Percentiles rank a stretch among this genome's conserved stretches.
phyloP scores from a whole-genome alignment of 2,113 vertebrate genomes.

The Riparia riparia region DNA sequence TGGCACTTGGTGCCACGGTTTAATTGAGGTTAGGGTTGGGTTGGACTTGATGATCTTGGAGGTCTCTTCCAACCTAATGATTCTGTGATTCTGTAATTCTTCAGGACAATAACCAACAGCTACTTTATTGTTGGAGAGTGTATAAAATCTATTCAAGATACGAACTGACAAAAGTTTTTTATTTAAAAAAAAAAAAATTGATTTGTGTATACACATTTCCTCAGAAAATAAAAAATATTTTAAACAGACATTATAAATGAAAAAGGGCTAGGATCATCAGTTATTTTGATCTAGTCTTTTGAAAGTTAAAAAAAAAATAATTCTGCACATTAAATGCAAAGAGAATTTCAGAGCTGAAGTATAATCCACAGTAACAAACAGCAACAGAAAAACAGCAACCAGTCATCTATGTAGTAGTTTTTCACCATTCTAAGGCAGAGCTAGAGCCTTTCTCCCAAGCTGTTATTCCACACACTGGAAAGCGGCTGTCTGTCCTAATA shows the following conservation, averaged over 20 bases:
- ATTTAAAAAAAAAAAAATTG: slow-evolving; percentile 8
- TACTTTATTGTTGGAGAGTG: slow-evolving; percentile 49
- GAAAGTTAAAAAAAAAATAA: neutral
- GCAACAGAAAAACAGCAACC: neutral
- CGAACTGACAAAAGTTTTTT: slow-evolving; percentile 50
- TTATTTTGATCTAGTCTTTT: slow-evolving; percentile 53
- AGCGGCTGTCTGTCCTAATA: neutral
- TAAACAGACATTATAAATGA: neutral
- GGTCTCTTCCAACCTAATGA: no score
- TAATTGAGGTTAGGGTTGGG: no score
- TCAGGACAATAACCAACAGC: slow-evolving; percentile 69
- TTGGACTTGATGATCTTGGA: no score
- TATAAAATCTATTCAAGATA: slow-evolving; percentile 49
- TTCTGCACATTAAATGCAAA: neutral
- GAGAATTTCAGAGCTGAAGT: slow-evolving; percentile 32
- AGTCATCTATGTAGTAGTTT: neutral
- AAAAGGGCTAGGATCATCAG: slow-evolving; percentile 29
- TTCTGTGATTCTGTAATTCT: neutral
- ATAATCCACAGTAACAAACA: slow-evolving; percentile 16
- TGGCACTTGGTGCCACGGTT: no score
- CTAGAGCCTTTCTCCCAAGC: neutral
- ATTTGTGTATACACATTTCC: slow-evolving; percentile 29
- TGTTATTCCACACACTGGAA: neutral
- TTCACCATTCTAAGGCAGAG: neutral
- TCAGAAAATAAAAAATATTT: slow-evolving; percentile 61